Conservation (phyloP, 2,888 invertebrate genomes). For the Mylabris sibirica region DNA sequence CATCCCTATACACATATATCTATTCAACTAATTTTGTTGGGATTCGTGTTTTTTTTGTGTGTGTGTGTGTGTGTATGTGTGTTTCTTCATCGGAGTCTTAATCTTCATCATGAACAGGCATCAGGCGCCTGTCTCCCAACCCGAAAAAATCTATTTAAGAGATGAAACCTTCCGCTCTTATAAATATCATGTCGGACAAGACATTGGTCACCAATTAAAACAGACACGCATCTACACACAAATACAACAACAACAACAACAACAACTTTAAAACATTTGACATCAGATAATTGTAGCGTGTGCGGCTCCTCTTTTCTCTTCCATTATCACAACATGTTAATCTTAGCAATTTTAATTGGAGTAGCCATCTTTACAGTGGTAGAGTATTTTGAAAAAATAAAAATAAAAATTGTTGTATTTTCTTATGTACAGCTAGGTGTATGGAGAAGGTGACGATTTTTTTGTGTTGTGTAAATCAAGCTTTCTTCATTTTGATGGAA, state of each 20-base stretch:
- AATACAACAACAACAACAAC: constrained; percentile 30
- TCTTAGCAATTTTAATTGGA: constrained; percentile 11
- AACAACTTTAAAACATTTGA: background rate
- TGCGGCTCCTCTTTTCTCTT: background rate
- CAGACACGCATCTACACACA: constrained; percentile 23
- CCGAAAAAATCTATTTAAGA: constrained; percentile 21
- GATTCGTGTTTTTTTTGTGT: too few species aligned
- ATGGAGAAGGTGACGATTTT: too few species aligned
- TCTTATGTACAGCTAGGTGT: too few species aligned
- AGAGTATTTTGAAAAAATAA: too few species aligned
- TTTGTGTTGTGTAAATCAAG: too few species aligned
- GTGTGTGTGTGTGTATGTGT: too few species aligned
- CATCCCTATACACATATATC: too few species aligned
- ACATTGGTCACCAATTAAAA: constrained; percentile 53
- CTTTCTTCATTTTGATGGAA: too few species aligned
- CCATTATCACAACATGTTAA: background rate
- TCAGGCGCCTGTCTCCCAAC: constrained; percentile 11
- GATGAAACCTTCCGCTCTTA: constrained; percentile 34
- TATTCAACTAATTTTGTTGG: too few species aligned
- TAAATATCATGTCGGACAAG: constrained; percentile 52
- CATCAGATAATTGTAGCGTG: constrained; percentile 7
- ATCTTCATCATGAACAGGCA: background rate
- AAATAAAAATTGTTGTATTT: too few species aligned
- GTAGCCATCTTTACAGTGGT: background rate
- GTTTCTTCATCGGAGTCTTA: too few species aligned